These are phyloP conservation scores for Tychaedon coryphoeus DNA, from an alignment of 2,113 vertebrate genomes.

Conservation along the genomic window DNA sequence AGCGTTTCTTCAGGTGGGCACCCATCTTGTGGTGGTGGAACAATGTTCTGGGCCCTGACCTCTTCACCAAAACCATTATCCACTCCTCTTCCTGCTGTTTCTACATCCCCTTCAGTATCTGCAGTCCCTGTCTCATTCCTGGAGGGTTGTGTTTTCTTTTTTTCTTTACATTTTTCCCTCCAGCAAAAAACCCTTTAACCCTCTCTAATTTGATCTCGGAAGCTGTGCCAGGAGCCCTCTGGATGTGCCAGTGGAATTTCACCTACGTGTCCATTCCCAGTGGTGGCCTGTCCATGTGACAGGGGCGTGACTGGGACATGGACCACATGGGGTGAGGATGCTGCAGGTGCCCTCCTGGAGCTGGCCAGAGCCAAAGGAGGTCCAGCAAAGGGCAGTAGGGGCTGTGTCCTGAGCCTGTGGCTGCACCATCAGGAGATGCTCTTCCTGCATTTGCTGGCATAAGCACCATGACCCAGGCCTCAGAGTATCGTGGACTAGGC, in stretches of 20 bases:
- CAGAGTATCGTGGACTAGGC: rapidly evolving
- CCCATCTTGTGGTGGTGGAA: background rate
- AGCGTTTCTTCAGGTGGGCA: background rate
- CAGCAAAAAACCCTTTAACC: background rate
- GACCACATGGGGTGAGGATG: rapidly evolving
- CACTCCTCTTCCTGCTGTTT: background rate
- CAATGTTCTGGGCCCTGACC: background rate
- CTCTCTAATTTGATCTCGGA: background rate
- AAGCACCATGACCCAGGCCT: background rate
- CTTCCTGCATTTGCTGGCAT: background rate
- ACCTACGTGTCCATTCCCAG: rapidly evolving
- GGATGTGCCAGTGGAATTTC: background rate
- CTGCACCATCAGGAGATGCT: background rate
- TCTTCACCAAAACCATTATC: background rate
- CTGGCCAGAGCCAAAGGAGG: background rate
- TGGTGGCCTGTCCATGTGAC: rapidly evolving
- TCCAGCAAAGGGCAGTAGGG: background rate
- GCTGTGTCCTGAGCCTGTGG: background rate
- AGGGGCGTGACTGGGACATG: rapidly evolving
- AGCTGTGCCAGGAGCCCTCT: background rate
- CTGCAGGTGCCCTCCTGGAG: background rate
- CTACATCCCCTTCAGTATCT: background rate
- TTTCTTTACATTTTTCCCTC: background rate
- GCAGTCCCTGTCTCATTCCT: background rate
- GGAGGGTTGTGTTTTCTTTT: background rate